Evolutionary conservation across 2,113 vertebrate species (phyloP), one percentile per base, ranked within the genome.

Genomic region (Mixornis gularis): DNA sequence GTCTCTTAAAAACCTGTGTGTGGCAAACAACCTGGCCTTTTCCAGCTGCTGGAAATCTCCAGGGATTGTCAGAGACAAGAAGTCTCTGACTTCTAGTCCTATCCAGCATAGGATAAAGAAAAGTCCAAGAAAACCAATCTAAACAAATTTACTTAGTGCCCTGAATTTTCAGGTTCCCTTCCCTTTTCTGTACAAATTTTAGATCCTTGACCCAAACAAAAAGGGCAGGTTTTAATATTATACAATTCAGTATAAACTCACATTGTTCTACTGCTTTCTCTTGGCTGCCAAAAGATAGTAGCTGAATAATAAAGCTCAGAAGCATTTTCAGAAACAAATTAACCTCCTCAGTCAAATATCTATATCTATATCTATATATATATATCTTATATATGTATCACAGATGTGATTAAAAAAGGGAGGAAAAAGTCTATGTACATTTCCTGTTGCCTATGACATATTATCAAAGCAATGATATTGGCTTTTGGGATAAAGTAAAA

Each of bases 401-500:
- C 12, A 78, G n/a, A 8, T 36, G 10, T 0, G 0, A 55, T 32
- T 25, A 9, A 26, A 62, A n/a, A 6, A 27, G 38, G 13, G 8
- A 59, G 4, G 7, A 72, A 32, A 43, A 44, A 5, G 2, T 48
- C 19, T 55, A 4, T 20, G 18, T 53, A 4, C 53, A 43, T 62
- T 74, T 82, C 16, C 55, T 55, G 16, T 62, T 74, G 36, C 11
- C 6, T 5, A 13, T 87, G 60, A 44, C 0, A 2, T 40, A 22
- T 43, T 65, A 65, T 44, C 25, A 85, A 85, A 79, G 6, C 12
- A 74, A 21, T 44, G 2, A 44, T 62, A 48, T 62, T 2, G 0
- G 5, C 3, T 82, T 71, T 85, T 2, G 2, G 9, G 15, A 15
- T 51, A 29, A 49, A 55, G 20, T 68, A 4, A 63, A 76, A 69